A percentile compares a stretch with the other conserved stretches of the same genome.
Evolutionary conservation across 2,888 invertebrate genomes (phyloP).

Genomic region (Amiota minor): DNA sequence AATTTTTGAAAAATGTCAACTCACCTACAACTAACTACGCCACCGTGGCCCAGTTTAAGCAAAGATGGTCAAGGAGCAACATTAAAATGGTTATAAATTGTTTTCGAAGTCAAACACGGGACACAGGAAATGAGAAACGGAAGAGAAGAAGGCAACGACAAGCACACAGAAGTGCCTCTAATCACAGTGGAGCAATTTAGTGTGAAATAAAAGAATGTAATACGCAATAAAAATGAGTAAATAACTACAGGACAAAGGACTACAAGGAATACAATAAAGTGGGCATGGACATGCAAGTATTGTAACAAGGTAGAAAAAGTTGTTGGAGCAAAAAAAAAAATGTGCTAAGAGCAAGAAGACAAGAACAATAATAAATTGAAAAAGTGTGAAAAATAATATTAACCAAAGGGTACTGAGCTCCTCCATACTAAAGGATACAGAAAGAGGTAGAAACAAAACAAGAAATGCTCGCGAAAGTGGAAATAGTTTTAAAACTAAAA

Average conservation of each 20-base stretch:
- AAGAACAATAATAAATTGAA: constrained; percentile 60
- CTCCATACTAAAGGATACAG: constrained; percentile 2
- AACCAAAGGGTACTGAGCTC: constrained; percentile 31
- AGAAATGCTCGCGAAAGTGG: constrained; percentile 36
- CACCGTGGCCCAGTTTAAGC: too few relatives aligned
- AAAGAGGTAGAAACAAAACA: constrained; percentile 10
- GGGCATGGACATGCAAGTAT: background rate
- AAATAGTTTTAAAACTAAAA: constrained; percentile 63
- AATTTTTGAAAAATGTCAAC: constrained; percentile 57
- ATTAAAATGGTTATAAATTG: too few relatives aligned
- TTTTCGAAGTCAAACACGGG: too few relatives aligned
- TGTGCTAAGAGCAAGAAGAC: constrained; percentile 34
- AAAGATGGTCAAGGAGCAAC: too few relatives aligned
- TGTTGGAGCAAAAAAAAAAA: background rate
- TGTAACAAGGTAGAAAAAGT: background rate
- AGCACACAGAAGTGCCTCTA: constrained; percentile 55
- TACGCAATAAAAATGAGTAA: constrained; percentile 16
- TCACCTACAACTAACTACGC: background rate
- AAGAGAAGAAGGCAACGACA: too few relatives aligned
- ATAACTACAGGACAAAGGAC: constrained; percentile 1
- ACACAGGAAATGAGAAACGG: too few relatives aligned
- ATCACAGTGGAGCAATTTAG: constrained; percentile 67
- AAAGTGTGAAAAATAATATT: constrained; percentile 61
- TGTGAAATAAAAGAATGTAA: constrained; percentile 15
- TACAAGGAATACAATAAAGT: background rate